Evolutionary conservation across 2,888 invertebrate genomes (phyloP), one percentile per base, ranked within the genome.

Genomic region (Sminthurinus aureus): DNA sequence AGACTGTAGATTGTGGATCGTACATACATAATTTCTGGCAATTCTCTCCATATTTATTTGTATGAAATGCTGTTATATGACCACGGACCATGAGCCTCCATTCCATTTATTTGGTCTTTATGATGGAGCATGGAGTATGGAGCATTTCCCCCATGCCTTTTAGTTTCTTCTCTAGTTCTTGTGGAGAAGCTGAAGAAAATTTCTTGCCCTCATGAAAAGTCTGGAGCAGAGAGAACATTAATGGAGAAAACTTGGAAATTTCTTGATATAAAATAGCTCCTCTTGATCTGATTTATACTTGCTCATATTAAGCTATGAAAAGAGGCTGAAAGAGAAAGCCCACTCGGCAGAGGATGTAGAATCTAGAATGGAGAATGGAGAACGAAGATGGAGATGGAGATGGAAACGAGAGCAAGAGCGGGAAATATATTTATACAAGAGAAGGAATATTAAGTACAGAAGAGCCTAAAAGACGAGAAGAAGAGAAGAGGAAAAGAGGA

Each of bases 191-290:
- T 66, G 9, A 4, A 22, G 52, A 4, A 69, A 79, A 50, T 22
- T n/a, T 69, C 69, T 71, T 38, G 38, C 52, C 71, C 52, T 80
- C 67, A 77, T 58, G 26, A 26, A n/a, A 71, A 71, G 22, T 82
- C 83, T 82, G 69, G 76, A 84, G 84, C 51, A 79, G 69, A 75
- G 69, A 75, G 71, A 38, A 38, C 38, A 38, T 84, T 87, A 87
- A 87, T 87, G 86, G 87, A 79, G 77, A 85, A 87, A 87, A 87
- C 86, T 86, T 87, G 87, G 87, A 87, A 87, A 87, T 87, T 87
- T 87, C 85, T 86, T 85, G 38, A 86, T 84, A 84, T 84, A 84
- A 84, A 78, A 74, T 83, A 84, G 79, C 77, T 86, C 85, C 82
- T 84, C 83, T 66, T 82, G 82, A 83, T 84, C 85, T 85, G 86